These are phyloP conservation scores for Sarotherodon lohbergeri DNA, from an alignment of 2,113 vertebrate species.

Conservation along the genomic window DNA sequence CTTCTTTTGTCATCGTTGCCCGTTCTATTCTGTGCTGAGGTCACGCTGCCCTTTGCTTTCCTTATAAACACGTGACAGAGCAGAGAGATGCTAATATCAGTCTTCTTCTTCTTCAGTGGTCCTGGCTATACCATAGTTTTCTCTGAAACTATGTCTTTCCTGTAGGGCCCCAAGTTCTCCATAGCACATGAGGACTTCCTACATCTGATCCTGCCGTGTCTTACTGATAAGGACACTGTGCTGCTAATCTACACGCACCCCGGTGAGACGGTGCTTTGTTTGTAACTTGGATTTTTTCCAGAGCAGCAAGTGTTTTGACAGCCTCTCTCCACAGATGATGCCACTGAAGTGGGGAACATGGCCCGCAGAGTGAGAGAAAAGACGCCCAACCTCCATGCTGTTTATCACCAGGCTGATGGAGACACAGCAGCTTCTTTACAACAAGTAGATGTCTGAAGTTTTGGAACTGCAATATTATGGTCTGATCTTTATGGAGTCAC, in stretches of 20 bases:
- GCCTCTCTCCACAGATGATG: slow-evolving; percentile 56
- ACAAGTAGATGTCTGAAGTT: background rate
- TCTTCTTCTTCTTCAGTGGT: background rate
- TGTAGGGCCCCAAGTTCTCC: slow-evolving; percentile 67
- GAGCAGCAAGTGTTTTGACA: background rate
- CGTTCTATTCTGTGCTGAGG: background rate
- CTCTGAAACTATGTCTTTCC: background rate
- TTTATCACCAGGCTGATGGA: slow-evolving; percentile 60
- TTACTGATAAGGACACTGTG: slow-evolving; percentile 67
- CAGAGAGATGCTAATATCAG: background rate
- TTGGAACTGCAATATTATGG: background rate
- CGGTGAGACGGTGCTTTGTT: slow-evolving; percentile 49
- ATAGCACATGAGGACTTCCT: slow-evolving; percentile 75
- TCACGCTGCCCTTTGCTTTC: background rate
- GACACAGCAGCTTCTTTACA: slow-evolving; percentile 36
- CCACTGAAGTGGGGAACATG: slow-evolving; percentile 59
- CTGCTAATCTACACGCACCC: slow-evolving; percentile 73
- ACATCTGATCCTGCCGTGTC: slow-evolving; percentile 55
- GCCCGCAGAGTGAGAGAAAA: slow-evolving; percentile 61
- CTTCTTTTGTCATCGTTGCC: background rate
- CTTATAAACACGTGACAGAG: background rate
- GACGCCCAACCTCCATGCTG: slow-evolving; percentile 64
- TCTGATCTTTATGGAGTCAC: background rate
- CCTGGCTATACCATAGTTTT: background rate
- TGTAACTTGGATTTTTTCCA: background rate